Evolutionary conservation across 1,140 invertebrate genomes (phyloP), one percentile per base, ranked within the genome.

Genomic region (Drosophila sp.): DNA sequence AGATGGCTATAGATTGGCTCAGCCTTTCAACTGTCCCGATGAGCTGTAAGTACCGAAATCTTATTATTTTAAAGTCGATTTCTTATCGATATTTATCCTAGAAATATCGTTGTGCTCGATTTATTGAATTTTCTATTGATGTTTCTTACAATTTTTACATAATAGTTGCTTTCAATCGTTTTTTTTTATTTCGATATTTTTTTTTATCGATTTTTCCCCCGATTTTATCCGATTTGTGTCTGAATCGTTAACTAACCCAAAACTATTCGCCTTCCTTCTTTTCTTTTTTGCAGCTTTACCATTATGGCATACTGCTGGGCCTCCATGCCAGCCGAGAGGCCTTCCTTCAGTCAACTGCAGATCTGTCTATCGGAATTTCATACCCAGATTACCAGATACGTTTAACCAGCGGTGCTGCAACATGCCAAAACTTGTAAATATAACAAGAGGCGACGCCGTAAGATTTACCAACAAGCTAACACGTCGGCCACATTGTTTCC

Each of bases 291-390:
- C 91, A 97, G 96, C 90, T 98, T 97, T 92, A 96, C 96, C 10
- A 96, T 98, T 70, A 98, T 98, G 97, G 97, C 97, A 5, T 97
- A 97, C 91, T 98, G 97, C 91, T 98, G 97, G 98, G 96, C 96
- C 1, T 96, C 96, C 93, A 95, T 95, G 76, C 95, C 96, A 3
- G 96, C 97, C 80, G 97, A 98, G 82, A 94, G 97, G 72, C 97
- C 97, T 33, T 97, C 97, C 58, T 95, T 98, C 77, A 94, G 94
- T 41, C 96, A 98, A 89, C 93, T 98, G 4, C 95, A 97, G 80
- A 95, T 96, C 55, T 98, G 96, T 93, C 93, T 98, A 27, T 95
- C 98, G 91, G 96, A 96, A 89, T 96, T 96, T 92, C 95, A 96
- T 90, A 95, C 95, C 44, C 96, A 96, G 92, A 93, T 96, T 47